These are phyloP conservation scores for Chaenodraco wilsoni DNA, from an alignment of 2,797 vertebrate genomes.

Conservation along the genomic window DNA sequence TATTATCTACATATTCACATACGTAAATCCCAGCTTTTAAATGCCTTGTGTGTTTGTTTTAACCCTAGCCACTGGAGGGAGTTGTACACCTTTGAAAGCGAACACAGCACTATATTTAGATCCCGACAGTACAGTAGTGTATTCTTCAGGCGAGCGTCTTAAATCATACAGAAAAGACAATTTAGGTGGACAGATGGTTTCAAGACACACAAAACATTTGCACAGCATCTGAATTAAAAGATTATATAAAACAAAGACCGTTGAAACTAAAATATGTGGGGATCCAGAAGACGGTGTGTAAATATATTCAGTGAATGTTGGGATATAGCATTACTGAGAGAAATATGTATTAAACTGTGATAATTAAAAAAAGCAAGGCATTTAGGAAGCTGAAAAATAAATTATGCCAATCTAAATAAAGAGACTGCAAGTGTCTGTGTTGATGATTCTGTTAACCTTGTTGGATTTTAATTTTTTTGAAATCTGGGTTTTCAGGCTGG, in stretches of 20 bases:
- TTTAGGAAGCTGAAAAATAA: conserved; percentile 13
- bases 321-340: conserved; percentile 8
- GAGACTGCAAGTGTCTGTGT: conserved; percentile 1
- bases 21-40: conserved; percentile 26
- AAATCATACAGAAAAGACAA: conserved; percentile 63
- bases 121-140: conserved; percentile 52
- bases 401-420: conserved; percentile 18
- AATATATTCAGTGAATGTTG: neutral
- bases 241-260: conserved; percentile 37
- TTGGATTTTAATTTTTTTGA: conserved; percentile 21
- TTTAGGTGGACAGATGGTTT: conserved; percentile 65
- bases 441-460: conserved; percentile 45
- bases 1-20: conserved; percentile 8
- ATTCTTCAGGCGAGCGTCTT: conserved; percentile 64
- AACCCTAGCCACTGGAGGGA: conserved; percentile 78
- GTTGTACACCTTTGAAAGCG: conserved; percentile 65
- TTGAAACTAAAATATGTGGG: conserved; percentile 9
- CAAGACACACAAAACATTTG: conserved; percentile 53
- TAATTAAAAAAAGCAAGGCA: conserved; percentile 1
- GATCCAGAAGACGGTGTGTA: neutral
- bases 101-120: conserved; percentile 61
- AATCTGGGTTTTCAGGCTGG: conserved; percentile 36
- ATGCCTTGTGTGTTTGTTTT: conserved; percentile 55
- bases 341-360: conserved; percentile 10
- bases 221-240: conserved; percentile 29